Evolutionary conservation across 2,888 invertebrate genomes (phyloP).

Genomic region (Heterodera filipjevi): DNA sequence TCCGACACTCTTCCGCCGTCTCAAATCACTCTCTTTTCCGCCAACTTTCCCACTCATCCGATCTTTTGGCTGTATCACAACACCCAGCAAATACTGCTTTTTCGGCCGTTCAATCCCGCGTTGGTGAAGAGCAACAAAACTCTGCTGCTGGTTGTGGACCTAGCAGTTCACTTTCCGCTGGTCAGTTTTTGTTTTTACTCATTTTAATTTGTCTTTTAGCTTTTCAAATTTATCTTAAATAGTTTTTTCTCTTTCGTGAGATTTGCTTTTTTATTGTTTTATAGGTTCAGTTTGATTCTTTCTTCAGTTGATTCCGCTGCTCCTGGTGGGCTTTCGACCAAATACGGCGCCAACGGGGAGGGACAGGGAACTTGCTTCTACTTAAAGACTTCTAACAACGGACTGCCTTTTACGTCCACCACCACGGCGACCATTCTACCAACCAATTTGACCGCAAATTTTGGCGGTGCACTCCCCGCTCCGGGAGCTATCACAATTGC

Average conservation of each 20-base stretch:
- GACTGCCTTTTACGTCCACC: neutral
- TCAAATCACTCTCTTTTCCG: neutral
- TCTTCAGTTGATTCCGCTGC: neutral
- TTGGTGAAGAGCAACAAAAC: neutral
- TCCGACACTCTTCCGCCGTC: neutral
- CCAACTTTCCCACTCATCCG: neutral
- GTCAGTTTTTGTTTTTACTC: neutral
- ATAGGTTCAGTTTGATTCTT: neutral
- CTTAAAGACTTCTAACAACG: neutral
- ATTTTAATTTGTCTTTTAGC: neutral
- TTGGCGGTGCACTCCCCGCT: slow-evolving; percentile 17
- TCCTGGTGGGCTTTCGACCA: neutral
- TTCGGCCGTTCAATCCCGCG: neutral
- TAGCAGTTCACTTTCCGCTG: neutral
- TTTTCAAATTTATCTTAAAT: too few species aligned
- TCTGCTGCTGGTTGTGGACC: neutral
- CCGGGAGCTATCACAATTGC: slow-evolving; percentile 24
- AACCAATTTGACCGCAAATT: neutral
- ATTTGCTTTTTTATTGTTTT: neutral
- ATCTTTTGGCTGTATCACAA: neutral
- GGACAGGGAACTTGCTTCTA: neutral
- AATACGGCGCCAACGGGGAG: neutral
- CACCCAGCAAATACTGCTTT: neutral
- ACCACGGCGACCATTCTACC: slow-evolving; percentile 8
- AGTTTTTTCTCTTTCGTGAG: too few species aligned